phyloP scores from a whole-genome alignment of 2,113 vertebrate genomes.

The Strix uralensis region DNA sequence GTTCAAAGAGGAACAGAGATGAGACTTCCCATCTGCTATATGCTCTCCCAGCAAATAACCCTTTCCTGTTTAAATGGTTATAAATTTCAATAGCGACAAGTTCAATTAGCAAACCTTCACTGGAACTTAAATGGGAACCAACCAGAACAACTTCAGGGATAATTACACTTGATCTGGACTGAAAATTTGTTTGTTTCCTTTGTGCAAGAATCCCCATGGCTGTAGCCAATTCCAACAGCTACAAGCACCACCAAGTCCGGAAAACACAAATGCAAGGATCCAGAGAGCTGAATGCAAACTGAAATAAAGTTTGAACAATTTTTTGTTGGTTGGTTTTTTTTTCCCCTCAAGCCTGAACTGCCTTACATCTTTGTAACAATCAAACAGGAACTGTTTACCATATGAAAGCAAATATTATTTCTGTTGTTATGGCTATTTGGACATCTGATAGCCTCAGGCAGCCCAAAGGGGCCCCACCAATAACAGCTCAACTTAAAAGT shows the following conservation, averaged over 20 bases:
- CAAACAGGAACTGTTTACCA: background rate
- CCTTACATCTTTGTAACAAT: background rate
- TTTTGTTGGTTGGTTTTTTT: no score
- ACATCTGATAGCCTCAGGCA: constrained; percentile 28
- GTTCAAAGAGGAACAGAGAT: background rate
- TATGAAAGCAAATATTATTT: constrained; percentile 50
- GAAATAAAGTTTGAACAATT: background rate
- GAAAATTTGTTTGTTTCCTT: background rate
- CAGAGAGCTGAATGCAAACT: background rate
- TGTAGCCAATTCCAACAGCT: background rate
- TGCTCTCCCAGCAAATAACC: background rate
- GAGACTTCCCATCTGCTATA: background rate
- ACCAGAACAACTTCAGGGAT: background rate
- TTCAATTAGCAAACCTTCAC: background rate
- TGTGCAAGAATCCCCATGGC: background rate
- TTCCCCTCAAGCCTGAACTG: background rate
- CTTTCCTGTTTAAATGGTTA: background rate
- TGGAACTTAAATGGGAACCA: background rate
- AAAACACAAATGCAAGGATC: background rate
- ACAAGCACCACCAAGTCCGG: background rate
- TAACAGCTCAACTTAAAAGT: constrained; percentile 34
- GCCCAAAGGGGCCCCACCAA: background rate
- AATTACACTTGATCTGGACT: background rate
- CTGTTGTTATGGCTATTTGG: constrained; percentile 6
- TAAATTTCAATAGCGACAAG: background rate